Evolutionary conservation across 2,797 vertebrate species (phyloP), one percentile per base, ranked within the genome.

Genomic region (Muscicapa comitata): DNA sequence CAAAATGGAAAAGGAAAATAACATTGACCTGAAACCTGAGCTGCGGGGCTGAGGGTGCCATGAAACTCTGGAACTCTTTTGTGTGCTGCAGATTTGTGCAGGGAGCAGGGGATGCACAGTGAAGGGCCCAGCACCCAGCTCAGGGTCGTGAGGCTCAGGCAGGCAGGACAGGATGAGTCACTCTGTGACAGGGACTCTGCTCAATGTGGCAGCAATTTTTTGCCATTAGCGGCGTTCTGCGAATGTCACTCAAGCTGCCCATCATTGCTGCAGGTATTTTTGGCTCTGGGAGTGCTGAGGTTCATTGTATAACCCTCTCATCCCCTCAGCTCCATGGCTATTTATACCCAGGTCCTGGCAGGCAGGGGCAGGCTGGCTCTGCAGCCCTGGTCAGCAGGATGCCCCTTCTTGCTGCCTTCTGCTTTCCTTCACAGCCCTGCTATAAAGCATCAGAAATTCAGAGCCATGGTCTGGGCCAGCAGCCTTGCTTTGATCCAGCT

Each of bases 1-100:
- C 89, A 48, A 47, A 86, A 85, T 74, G 62, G 75, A 68, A 92
- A 78, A 54, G 89, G 95, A 92, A 93, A 97, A 94, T 86, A 83
- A 81, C 13, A 3, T 77, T 94, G 87, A 94, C 92, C 94, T 16
- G 62, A 90, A 68, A 74, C 2, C 42, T 13, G 80, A 77, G 76
- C 82, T 0, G 3, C 0, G 1, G 65, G 81, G 71, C 80, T 7
- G 6, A 93, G 68, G 72, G 4, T 18, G n/a, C 75, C n/a, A 2
- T 0, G 33, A 19, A 31, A 23, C 0, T 26, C 80, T 17, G 48
- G 55, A n/a, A 29, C 20, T 13, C 29, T 54, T 88, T 35, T 59
- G 37, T 62, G 68, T 47, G 63, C 70, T 13, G 55, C 31, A 38
- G 66, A 6, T 6, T 0, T 15, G 20, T 2, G 4, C 8, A 3